A percentile compares a stretch with the other conserved stretches of the same genome.
Conservation (phyloP, 1,140 invertebrate genomes). For the Macrocentrus cingulum region DNA sequence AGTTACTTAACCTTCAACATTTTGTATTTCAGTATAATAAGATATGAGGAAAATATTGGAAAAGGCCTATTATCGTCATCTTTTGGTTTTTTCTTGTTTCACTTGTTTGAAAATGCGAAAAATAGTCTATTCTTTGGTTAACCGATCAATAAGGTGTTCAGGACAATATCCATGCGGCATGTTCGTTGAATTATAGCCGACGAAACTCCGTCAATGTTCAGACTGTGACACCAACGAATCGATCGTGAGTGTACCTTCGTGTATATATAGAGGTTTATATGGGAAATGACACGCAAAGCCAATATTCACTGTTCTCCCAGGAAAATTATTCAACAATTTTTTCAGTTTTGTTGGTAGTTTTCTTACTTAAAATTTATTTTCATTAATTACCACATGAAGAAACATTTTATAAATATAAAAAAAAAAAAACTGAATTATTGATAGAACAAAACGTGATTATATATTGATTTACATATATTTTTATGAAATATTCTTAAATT, state of each 20-base stretch:
- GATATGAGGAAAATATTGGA: no score
- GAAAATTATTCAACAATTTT: conserved; percentile 20
- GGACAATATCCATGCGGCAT: conserved; percentile 16
- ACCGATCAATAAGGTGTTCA: conserved; percentile 3
- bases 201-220: conserved; percentile 21
- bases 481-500: no score
- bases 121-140: neutral
- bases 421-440: no score
- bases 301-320: conserved; percentile 16
- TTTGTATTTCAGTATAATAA: neutral
- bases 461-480: no score
- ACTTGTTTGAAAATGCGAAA: neutral
- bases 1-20: neutral
- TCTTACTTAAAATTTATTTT: no score
- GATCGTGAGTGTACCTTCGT: conserved; percentile 8
- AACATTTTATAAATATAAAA: no score
- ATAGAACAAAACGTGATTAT: no score
- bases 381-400: no score
- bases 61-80: no score
- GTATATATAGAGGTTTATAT: neutral
- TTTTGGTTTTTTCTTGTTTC: neutral
- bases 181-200: conserved; percentile 17
- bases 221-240: conserved; percentile 22
- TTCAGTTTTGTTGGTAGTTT: conserved; percentile 6
- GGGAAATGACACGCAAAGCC: conserved; percentile 15